Base-by-base conservation (phyloP, 2,113 vertebrate genomes). In the Natator depressus region DNA sequence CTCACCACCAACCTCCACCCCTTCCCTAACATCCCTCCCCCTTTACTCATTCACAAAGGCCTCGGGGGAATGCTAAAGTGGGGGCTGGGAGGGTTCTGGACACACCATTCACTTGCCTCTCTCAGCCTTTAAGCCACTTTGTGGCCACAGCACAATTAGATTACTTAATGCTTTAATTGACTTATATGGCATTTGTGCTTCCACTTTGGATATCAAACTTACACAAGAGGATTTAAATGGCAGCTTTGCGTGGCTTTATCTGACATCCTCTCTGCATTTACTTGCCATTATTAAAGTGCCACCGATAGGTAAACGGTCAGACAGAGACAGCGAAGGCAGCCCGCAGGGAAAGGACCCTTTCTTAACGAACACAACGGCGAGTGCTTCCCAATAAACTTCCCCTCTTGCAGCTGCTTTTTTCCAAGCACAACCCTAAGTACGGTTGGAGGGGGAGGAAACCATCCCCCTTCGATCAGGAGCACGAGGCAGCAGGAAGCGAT, bases 121-220 rank as follows among this genome's bases (percentile, higher is more conserved):
- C 97, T 87, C 98, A 98, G 98, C 98, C 98, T 90, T 93, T 92
- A 51, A 97, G 94, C 97, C 95, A 81, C 95, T 97, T 94, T 98
- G 98, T 97, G 98, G 97, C 98, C 98, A 82, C 97, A 82, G 98
- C 97, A 91, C 97, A 98, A 98, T 94, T 81, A 85, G 92, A 96
- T 98, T 95, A 97, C 93, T 98, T 93, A 98, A 98, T 96, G 98
- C 98, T 98, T 98, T 98, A 98, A 98, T 98, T 97, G 97, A 97
- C 94, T 98, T 97, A 97, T 46, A 38, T 1, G 83, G 94, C 93
- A 84, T 97, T 96, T 85, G 95, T 85, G 69, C 95, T 94, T 91
- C 96, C 96, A 72, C 97, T 97, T 16, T 87, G 96, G 96, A 86
- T 96, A 90, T 96, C 92, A 88, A 94, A 95, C 90, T 93, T 91